Evolutionary conservation across 2,113 vertebrate genomes (phyloP), one percentile per base, ranked within the genome.

Genomic region (Bombycilla garrulus): DNA sequence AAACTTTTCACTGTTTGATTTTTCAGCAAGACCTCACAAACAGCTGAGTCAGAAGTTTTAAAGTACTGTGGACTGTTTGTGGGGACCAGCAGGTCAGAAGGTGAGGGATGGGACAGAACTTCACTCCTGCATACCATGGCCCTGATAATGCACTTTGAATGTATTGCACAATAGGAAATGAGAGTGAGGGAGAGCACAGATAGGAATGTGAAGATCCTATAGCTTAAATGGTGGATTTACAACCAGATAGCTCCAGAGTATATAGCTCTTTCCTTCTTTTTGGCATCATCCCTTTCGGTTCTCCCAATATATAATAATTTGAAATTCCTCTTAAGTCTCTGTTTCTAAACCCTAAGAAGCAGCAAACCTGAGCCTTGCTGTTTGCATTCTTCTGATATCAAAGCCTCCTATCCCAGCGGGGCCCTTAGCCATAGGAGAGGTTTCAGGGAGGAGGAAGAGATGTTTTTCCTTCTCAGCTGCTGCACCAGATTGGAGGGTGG

Each of bases 341-440:
- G 13, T 93, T 94, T 83, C 85, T 82, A 85, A 95, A 90, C 31
- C 78, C 81, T 53, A 72, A 36, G 81, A 94, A 95, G 86, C 61
- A 65, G 91, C 67, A 95, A 94, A 93, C 94, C 86, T 95, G 80
- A 92, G 80, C 76, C 72, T 91, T 74, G 82, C 88, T 88, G 67
- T 94, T 94, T 94, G 86, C 86, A 92, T 95, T 91, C 86, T 94
- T 94, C 80, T 84, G 81, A 93, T 95, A 93, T 97, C 92, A 95
- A 95, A 94, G 88, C 25, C 77, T 95, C 3, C 77, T 58, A 14
- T 93, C 72, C 83, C 86, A 71, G 80, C 31, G 77, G 88, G 86
- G 69, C 77, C 57, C 65, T 86, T 93, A 79, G 83, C 91, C 91
- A 86, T 91, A 92, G 90, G 82, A 88, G 88, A 94, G 66, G 54